Conservation (phyloP, 2,797 vertebrate genomes). For the Enteromius argenteus region DNA sequence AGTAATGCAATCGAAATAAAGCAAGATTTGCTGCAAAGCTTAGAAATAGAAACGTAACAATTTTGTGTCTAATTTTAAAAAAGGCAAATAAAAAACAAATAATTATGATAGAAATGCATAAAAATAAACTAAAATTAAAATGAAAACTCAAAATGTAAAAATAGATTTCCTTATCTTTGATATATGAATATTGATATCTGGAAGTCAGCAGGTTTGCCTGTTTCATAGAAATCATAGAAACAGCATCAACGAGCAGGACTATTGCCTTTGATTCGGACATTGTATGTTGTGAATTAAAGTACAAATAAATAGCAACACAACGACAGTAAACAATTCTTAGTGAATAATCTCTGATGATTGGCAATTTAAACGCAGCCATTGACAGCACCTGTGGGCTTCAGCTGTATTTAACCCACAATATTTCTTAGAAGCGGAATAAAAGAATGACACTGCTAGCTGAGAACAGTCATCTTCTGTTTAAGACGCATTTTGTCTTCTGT, state of each 20-base stretch:
- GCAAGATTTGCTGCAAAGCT: not conserved
- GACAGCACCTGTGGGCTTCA: slow-evolving; percentile 13
- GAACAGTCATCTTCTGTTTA: slow-evolving; percentile 18
- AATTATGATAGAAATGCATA: not conserved
- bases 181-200: not conserved
- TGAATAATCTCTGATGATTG: slow-evolving; percentile 9
- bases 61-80: no score
- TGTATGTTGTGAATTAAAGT: slow-evolving; percentile 1
- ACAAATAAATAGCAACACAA: not conserved
- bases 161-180: not conserved
- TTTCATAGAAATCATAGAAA: slow-evolving; percentile 8
- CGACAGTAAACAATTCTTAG: not conserved
- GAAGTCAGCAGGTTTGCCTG: not conserved
- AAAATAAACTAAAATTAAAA: not conserved
- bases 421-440: slow-evolving; percentile 20
- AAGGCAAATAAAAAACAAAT: not conserved
- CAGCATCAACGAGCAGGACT: not conserved
- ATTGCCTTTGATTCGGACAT: not conserved
- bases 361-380: slow-evolving; percentile 6
- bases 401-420: slow-evolving; percentile 15
- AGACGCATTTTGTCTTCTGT: slow-evolving; percentile 11
- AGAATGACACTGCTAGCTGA: slow-evolving; percentile 14
- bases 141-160: not conserved
- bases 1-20: not conserved
- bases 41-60: not conserved